Evolutionary conservation across 2,113 vertebrate genomes (phyloP).

Genomic region (Chiloscyllium plagiosum): DNA sequence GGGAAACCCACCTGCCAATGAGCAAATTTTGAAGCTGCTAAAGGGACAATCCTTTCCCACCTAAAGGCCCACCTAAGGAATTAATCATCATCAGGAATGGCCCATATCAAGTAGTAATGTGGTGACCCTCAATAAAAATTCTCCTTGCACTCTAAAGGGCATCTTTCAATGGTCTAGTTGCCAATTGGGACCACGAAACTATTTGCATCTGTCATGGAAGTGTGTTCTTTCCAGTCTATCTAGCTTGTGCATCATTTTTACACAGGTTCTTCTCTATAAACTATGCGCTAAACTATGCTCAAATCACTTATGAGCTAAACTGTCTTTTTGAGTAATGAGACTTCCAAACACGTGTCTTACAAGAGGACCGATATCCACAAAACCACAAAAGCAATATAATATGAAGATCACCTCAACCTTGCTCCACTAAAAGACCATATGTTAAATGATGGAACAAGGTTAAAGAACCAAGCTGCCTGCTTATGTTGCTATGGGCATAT

Average conservation of each 20-base stretch:
- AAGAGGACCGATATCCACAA: not conserved
- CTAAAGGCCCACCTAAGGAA: too few relatives aligned
- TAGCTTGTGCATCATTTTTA: not conserved
- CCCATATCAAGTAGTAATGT: too few relatives aligned
- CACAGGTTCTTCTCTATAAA: not conserved
- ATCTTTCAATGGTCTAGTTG: too few relatives aligned
- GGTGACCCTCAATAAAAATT: too few relatives aligned
- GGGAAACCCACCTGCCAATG: too few relatives aligned
- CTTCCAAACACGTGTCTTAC: not conserved
- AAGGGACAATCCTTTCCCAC: too few relatives aligned
- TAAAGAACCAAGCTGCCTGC: too few relatives aligned
- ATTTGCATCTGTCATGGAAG: not conserved
- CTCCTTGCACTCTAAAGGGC: too few relatives aligned
- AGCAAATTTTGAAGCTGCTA: too few relatives aligned
- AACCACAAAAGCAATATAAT: not conserved
- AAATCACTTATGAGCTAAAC: not conserved
- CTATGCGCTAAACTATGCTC: not conserved
- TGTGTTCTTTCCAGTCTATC: not conserved
- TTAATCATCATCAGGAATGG: too few relatives aligned
- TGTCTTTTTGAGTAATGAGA: not conserved
- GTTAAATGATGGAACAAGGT: not conserved
- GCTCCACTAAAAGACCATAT: not conserved
- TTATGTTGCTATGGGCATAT: too few relatives aligned
- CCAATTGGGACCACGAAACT: not conserved
- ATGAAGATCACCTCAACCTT: not conserved